Conservation (phyloP, 2,888 invertebrate species). For the Sturmia bella region DNA sequence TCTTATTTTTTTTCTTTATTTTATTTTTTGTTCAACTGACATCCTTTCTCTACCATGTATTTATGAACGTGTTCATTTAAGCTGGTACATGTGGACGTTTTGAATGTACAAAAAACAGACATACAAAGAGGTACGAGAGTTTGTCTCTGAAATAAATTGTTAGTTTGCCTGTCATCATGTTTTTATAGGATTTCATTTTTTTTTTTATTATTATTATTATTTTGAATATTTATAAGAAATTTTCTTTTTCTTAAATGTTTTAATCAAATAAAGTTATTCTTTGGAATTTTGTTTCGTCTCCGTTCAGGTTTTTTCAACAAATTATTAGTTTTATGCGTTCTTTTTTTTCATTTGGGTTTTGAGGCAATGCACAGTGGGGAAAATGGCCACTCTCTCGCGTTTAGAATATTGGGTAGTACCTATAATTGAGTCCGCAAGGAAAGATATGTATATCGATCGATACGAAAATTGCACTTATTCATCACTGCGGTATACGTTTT, state of each 20-base stretch:
- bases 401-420: no score
- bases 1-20: slow-evolving; percentile 36
- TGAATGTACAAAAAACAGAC: neutral
- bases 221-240: slow-evolving; percentile 62
- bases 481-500: no score
- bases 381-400: no score
- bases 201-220: slow-evolving; percentile 47
- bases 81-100: slow-evolving; percentile 8
- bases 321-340: slow-evolving; percentile 46
- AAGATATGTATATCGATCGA: no score
- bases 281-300: slow-evolving; percentile 55
- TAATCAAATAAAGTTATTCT: slow-evolving; percentile 68
- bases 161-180: slow-evolving; percentile 69
- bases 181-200: slow-evolving; percentile 67
- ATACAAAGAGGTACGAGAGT: slow-evolving; percentile 12
- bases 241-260: slow-evolving; percentile 42
- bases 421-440: no score
- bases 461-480: no score
- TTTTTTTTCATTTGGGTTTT: neutral
- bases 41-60: slow-evolving; percentile 57
- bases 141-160: slow-evolving; percentile 53
- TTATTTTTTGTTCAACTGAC: slow-evolving; percentile 41
- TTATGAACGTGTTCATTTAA: neutral
- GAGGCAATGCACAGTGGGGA: no score
- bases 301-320: slow-evolving; percentile 34